Evolutionary conservation across 1,140 invertebrate species (phyloP).

Genomic region (Ostrea denselamellosa): DNA sequence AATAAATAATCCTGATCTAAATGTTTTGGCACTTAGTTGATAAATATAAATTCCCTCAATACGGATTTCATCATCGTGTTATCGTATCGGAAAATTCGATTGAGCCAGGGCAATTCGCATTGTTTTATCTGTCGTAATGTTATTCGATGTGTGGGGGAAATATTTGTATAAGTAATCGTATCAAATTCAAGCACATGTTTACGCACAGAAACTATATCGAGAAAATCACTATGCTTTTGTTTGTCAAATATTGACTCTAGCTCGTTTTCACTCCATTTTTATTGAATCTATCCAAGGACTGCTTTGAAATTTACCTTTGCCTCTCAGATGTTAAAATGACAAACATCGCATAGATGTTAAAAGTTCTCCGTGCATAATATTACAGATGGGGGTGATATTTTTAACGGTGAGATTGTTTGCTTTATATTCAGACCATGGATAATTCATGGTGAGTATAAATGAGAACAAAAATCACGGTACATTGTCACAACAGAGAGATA

Average conservation of each 20-base stretch:
- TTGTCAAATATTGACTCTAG: conserved; percentile 6
- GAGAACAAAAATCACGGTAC: no score
- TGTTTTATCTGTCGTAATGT: background rate
- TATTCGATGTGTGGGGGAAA: conserved; percentile 5
- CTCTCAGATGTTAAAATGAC: background rate
- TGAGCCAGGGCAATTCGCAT: background rate
- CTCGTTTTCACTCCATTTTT: conserved; percentile 16
- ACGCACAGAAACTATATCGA: background rate
- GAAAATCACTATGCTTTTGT: background rate
- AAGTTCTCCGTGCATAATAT: no score
- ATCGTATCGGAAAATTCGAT: background rate
- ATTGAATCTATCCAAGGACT: background rate
- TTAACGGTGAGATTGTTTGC: no score
- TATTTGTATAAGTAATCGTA: conserved; percentile 5
- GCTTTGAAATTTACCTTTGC: background rate
- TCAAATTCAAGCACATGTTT: conserved; percentile 16
- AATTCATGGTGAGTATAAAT: no score
- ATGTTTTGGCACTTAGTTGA: no score
- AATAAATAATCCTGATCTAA: no score
- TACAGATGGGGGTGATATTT: no score
- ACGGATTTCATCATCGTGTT: background rate
- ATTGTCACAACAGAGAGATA: no score
- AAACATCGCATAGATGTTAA: no score
- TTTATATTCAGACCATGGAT: no score
- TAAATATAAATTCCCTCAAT: background rate